These are phyloP conservation scores for Eptatretus atami DNA, from an alignment of 2,797 vertebrate species.

Conservation along the genomic window DNA sequence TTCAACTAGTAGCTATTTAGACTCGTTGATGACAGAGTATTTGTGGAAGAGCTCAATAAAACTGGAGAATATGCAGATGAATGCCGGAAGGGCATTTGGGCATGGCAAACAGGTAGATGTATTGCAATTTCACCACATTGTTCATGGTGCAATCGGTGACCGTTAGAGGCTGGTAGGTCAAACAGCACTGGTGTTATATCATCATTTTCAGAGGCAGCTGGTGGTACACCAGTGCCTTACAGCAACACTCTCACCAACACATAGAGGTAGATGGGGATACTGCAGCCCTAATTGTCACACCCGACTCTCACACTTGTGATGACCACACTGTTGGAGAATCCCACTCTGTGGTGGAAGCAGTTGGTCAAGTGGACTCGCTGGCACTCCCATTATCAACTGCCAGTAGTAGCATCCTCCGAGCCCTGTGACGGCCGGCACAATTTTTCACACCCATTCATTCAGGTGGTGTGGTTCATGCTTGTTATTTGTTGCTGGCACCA, in stretches of 20 bases:
- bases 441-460: constrained; percentile 96
- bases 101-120: too few relatives aligned
- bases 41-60: too few relatives aligned
- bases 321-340: constrained; percentile 38
- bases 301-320: constrained; percentile 43
- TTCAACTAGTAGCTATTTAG: too few relatives aligned
- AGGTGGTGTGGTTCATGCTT: constrained; percentile 49
- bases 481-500: constrained; percentile 51
- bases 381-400: constrained; percentile 80
- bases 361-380: constrained; percentile 50
- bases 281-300: constrained; percentile 19
- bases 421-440: constrained; percentile 82
- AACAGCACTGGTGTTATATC: too few relatives aligned
- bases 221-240: constrained; percentile 31
- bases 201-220: too few relatives aligned
- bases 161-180: too few relatives aligned
- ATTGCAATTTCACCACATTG: too few relatives aligned
- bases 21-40: too few relatives aligned
- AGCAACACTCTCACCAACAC: constrained; percentile 49
- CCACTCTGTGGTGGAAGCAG: constrained; percentile 28
- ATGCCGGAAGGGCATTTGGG: too few relatives aligned
- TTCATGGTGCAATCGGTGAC: too few relatives aligned
- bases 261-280: constrained; percentile 44
- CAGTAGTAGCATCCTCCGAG: constrained; percentile 79
- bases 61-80: too few relatives aligned